Evolutionary conservation across 2,113 vertebrate species (phyloP).

Genomic region (Hydropotes inermis): DNA sequence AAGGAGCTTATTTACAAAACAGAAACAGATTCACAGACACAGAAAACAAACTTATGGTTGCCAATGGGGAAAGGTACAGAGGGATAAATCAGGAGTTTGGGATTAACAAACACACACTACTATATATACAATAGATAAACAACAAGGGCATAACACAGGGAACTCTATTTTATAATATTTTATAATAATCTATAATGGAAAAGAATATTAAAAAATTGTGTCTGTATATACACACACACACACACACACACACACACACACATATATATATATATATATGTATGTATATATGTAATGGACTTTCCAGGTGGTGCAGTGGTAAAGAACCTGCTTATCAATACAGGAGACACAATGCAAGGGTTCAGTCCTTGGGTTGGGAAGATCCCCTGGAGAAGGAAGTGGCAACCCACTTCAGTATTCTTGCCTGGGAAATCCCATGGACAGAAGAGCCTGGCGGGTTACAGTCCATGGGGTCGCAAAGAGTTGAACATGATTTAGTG

Average conservation of each 20-base stretch:
- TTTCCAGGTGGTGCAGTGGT: not conserved
- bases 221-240: not conserved
- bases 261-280: no score
- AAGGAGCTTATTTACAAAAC: not conserved
- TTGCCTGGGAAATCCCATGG: not conserved
- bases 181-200: not conserved
- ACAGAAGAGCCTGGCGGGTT: not conserved
- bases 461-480: not conserved
- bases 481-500: not conserved
- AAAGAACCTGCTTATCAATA: not conserved
- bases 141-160: not conserved
- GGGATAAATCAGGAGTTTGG: not conserved
- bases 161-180: not conserved
- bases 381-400: not conserved
- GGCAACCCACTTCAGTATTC: not conserved
- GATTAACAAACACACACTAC: not conserved
- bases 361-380: not conserved
- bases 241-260: no score
- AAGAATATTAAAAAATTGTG: not conserved
- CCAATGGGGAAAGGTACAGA: not conserved
- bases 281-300: not conserved
- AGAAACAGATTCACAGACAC: not conserved
- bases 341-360: not conserved
- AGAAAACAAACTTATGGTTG: not conserved
- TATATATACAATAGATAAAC: not conserved